Percentiles rank a stretch among this genome's conserved stretches.
Conservation (phyloP, 2,113 vertebrate genomes). For the Leptocoma aspasia region DNA sequence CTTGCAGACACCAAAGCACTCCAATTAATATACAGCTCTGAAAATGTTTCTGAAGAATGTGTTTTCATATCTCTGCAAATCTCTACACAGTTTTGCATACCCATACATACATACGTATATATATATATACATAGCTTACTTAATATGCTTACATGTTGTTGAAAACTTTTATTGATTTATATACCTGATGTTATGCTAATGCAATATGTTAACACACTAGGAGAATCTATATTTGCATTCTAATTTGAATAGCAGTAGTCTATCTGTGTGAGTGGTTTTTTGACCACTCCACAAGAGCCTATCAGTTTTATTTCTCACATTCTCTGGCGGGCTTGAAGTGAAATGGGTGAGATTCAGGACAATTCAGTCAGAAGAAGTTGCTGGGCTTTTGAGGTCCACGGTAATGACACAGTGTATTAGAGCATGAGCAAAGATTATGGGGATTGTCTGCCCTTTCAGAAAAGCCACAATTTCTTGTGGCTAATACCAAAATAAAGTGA, state of each 20-base stretch:
- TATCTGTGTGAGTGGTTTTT: not conserved
- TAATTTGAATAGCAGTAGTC: not conserved
- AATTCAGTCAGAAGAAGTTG: not conserved
- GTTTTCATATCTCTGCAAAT: not conserved
- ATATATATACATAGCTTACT: not conserved
- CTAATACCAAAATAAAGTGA: not conserved
- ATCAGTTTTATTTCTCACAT: not conserved
- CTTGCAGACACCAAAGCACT: not conserved
- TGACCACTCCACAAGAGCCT: not conserved
- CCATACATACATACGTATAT: fast-evolving
- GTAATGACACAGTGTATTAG: not conserved
- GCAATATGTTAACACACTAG: not conserved
- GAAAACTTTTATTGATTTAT: not conserved
- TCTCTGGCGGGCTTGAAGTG: not conserved
- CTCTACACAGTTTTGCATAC: not conserved
- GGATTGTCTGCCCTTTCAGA: not conserved
- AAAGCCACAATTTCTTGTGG: not conserved
- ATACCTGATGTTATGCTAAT: not conserved
- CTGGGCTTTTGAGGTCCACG: not conserved
- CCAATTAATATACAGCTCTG: not conserved
- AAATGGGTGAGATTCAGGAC: not conserved
- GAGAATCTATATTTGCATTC: not conserved
- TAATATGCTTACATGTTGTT: not conserved
- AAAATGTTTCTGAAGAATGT: not conserved
- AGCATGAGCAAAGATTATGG: not conserved